These are phyloP conservation scores for Phenacoccus solenopsis DNA, from an alignment of 1,140 invertebrate species.

Conservation along the genomic window DNA sequence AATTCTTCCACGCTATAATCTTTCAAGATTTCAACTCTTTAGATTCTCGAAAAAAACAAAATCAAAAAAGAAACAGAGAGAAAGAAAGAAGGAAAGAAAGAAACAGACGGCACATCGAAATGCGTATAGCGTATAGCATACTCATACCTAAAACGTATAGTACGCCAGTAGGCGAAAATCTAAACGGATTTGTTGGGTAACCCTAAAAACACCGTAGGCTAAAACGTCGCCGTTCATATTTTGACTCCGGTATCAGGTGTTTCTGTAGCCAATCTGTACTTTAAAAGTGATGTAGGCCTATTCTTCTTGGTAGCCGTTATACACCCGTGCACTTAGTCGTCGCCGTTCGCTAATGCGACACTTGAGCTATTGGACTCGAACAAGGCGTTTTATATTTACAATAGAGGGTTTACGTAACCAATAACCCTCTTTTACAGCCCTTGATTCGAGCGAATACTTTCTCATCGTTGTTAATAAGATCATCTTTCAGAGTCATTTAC, in stretches of 20 bases:
- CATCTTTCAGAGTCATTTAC: slow-evolving; percentile 1
- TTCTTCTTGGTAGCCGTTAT: slow-evolving; percentile 1
- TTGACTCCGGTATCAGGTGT: background rate
- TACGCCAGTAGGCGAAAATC: no score
- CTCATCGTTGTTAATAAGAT: slow-evolving; percentile 2
- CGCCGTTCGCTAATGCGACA: background rate
- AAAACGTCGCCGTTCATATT: background rate
- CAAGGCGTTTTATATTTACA: background rate
- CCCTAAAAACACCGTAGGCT: background rate
- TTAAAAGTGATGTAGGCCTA: background rate
- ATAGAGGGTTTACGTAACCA: background rate
- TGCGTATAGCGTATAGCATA: no score
- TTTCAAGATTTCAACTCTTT: no score
- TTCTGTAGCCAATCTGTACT: background rate
- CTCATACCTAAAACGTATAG: no score
- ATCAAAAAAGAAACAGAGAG: no score
- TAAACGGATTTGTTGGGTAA: background rate
- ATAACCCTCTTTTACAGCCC: slow-evolving; percentile 1
- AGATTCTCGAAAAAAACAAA: no score
- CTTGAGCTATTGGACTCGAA: background rate
- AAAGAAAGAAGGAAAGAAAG: no score
- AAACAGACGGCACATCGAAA: no score
- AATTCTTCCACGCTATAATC: no score
- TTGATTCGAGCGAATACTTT: background rate
- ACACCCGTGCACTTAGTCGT: background rate